These are phyloP conservation scores for Horisme vitalbata DNA, from an alignment of 2,888 invertebrate genomes.

Conservation along the genomic window DNA sequence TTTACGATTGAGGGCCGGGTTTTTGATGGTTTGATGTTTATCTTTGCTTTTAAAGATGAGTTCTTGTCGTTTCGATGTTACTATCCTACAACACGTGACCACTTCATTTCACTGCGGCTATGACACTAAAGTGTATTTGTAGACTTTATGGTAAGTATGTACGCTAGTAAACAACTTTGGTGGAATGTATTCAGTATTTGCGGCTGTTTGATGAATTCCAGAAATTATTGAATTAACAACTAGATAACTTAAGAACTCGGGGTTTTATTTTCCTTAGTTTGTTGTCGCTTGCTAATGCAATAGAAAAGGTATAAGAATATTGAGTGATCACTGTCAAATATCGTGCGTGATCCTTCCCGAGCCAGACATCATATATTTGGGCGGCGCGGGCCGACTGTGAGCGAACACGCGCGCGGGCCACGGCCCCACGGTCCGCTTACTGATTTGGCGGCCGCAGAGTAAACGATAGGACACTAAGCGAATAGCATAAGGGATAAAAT, in stretches of 20 bases:
- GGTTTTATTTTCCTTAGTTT: too few species aligned
- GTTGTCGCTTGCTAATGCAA: too few species aligned
- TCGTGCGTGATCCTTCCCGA: constrained; percentile 7
- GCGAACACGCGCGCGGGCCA: constrained; percentile 10
- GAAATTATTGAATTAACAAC: too few species aligned
- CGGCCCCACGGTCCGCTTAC: constrained; percentile 11
- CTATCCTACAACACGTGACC: too few species aligned
- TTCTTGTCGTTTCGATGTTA: not conserved
- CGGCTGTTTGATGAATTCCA: too few species aligned
- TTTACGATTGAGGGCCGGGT: constrained; percentile 12
- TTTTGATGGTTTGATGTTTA: constrained; percentile 18
- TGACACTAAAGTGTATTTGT: too few species aligned
- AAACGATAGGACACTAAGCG: not conserved
- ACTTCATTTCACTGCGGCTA: too few species aligned
- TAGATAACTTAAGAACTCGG: too few species aligned
- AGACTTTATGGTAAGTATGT: too few species aligned
- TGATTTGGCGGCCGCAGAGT: constrained; percentile 11
- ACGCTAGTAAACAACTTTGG: too few species aligned
- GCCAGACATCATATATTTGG: constrained; percentile 20
- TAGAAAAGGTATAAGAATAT: constrained; percentile 2
- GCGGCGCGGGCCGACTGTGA: constrained; percentile 21
- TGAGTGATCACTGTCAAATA: constrained; percentile 11
- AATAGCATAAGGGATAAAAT: not conserved
- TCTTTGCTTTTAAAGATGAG: constrained; percentile 5
- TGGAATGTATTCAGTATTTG: too few species aligned